Evolutionary conservation across 1,140 invertebrate genomes (phyloP).

Genomic region (Rhyacophila brunnea): DNA sequence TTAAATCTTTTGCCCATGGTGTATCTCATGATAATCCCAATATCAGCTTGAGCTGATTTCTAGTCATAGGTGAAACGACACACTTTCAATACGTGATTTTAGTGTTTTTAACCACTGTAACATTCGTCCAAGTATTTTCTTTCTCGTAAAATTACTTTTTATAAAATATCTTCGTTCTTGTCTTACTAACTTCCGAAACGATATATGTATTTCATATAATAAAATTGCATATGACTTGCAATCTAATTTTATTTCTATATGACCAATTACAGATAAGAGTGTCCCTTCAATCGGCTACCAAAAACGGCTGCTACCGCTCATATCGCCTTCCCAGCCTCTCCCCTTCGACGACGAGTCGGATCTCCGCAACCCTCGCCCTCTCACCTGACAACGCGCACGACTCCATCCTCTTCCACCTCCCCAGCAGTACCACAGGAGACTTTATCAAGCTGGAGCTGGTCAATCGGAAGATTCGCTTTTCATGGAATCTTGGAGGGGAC

Average conservation of each 20-base stretch:
- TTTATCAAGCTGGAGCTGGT: conserved; percentile 80
- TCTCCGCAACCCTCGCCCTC: conserved; percentile 67
- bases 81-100: no score
- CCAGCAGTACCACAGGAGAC: conserved; percentile 60
- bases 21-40: no score
- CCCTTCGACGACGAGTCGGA: conserved; percentile 68
- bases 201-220: no score
- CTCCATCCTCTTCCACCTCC: conserved; percentile 30
- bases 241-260: background rate
- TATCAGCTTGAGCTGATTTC: no score
- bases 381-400: conserved; percentile 43
- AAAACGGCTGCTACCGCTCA: conserved; percentile 69
- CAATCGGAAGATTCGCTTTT: conserved; percentile 69
- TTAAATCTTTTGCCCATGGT: no score
- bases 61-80: no score
- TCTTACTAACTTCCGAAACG: no score
- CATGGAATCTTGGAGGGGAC: conserved; percentile 77
- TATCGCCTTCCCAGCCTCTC: conserved; percentile 64
- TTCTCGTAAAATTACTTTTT: no score
- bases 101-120: no score
- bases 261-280: conserved; percentile 68
- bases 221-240: background rate
- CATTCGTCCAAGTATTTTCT: no score
- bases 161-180: background rate
- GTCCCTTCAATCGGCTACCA: conserved; percentile 65